phyloP scores from a whole-genome alignment of 1,140 invertebrate genomes.

The Rhopalosiphum padi region DNA sequence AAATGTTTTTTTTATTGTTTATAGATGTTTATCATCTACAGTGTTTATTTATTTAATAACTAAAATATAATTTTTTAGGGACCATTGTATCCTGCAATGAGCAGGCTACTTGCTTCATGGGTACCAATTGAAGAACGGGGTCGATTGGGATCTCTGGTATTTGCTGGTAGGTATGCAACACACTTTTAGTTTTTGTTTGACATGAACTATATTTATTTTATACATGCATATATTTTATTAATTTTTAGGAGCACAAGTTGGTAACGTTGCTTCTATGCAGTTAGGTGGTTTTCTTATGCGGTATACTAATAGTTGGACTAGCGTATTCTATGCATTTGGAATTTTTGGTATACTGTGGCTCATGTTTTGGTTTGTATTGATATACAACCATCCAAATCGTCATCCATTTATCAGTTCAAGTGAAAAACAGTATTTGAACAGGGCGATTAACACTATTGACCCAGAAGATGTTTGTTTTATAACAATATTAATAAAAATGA shows the following conservation, averaged over 20 bases:
- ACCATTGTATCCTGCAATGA: slow-evolving; percentile 62
- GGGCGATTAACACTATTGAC: background rate
- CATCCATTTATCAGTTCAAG: slow-evolving; percentile 75
- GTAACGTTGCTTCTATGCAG: slow-evolving; percentile 66
- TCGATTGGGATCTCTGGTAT: slow-evolving; percentile 68
- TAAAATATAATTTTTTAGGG: slow-evolving; percentile 59
- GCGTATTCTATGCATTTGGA: slow-evolving; percentile 69
- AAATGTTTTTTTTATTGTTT: too few species aligned
- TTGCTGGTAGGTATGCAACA: slow-evolving; percentile 66
- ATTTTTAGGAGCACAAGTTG: slow-evolving; percentile 63
- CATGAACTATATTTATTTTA: background rate
- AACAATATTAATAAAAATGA: background rate
- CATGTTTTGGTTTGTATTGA: slow-evolving; percentile 65
- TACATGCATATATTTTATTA: background rate
- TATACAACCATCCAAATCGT: slow-evolving; percentile 71
- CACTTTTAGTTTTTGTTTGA: too few species aligned
- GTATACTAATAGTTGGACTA: slow-evolving; percentile 66
- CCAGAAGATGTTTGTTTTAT: slow-evolving; percentile 56
- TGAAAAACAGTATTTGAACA: slow-evolving; percentile 71
- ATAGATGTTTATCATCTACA: background rate
- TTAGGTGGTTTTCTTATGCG: slow-evolving; percentile 65
- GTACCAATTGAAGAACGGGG: slow-evolving; percentile 68
- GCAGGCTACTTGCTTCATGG: slow-evolving; percentile 61
- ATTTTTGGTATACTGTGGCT: slow-evolving; percentile 64
- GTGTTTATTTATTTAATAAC: background rate